Conservation (phyloP, 2,888 invertebrate genomes). For the Sarcophaga rosellei region DNA sequence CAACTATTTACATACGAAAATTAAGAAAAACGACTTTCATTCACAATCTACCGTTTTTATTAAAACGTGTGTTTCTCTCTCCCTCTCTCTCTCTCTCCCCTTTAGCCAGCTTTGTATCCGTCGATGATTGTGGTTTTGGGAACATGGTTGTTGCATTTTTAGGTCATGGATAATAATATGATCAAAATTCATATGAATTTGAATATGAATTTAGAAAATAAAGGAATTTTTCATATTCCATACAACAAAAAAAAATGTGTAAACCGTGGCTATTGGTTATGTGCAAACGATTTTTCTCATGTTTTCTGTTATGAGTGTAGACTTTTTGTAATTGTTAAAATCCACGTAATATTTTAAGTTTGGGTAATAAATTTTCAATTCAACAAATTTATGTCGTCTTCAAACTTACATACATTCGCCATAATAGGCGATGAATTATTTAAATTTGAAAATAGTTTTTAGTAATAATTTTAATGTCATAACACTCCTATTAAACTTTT, state of each 20-base stretch:
- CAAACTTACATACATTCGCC: no score
- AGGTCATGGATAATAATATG: slow-evolving; percentile 53
- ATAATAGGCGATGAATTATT: no score
- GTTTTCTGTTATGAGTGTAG: no score
- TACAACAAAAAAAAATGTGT: background rate
- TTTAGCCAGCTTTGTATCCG: background rate
- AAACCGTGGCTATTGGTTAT: no score
- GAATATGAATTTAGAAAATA: background rate
- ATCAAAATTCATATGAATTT: background rate
- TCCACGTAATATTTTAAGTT: no score
- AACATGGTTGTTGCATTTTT: slow-evolving; percentile 48
- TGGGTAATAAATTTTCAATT: no score
- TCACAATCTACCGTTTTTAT: slow-evolving; percentile 37
- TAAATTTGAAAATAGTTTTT: no score
- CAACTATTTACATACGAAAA: slow-evolving; percentile 42
- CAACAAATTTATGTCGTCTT: no score
- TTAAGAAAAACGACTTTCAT: slow-evolving; percentile 54
- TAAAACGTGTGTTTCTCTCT: background rate
- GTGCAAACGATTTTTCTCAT: no score
- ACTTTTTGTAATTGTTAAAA: no score
- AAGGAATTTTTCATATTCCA: background rate
- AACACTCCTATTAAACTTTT: no score
- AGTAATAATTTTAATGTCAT: no score
- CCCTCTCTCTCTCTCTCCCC: background rate
- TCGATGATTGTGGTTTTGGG: slow-evolving; percentile 22